phyloP scores from a whole-genome alignment of 2,113 vertebrate species.

The Speoplatyrhinus poulsoni region DNA sequence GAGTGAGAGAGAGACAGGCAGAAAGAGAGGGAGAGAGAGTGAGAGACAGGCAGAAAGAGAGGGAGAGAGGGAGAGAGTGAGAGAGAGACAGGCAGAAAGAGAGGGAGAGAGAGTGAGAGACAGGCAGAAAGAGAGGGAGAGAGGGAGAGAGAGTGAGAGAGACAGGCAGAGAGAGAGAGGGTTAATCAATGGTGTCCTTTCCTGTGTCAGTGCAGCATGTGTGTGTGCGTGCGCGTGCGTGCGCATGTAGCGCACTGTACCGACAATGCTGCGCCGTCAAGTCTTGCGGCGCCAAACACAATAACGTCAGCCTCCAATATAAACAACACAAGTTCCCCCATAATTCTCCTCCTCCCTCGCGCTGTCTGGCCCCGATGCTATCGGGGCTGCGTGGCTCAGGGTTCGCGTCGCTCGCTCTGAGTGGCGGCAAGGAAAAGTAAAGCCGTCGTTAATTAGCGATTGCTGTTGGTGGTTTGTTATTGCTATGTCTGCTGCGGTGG shows the following conservation, averaged over 20 bases:
- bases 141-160: background rate
- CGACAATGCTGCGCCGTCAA: constrained; percentile 16
- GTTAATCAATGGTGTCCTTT: background rate
- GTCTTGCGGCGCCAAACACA: constrained; percentile 6
- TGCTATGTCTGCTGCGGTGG: constrained; percentile 61
- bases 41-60: background rate
- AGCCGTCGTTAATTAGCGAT: constrained; percentile 64
- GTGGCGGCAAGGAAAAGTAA: constrained; percentile 62
- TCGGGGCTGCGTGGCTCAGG: constrained; percentile 3
- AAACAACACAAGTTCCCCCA: constrained; percentile 18
- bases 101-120: constrained; percentile 2
- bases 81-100: background rate
- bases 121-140: background rate
- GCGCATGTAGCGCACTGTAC: constrained; percentile 3
- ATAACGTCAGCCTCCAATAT: background rate
- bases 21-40: background rate
- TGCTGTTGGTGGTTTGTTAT: constrained; percentile 59
- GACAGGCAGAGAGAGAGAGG: constrained; percentile 3
- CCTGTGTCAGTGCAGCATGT: background rate
- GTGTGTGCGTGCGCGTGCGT: constrained; percentile 10
- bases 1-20: background rate
- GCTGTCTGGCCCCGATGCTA: background rate
- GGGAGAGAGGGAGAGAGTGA: background rate
- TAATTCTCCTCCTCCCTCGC: background rate
- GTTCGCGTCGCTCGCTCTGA: background rate